Conservation (phyloP, 2,113 vertebrate genomes). For the Seriola rivoliana region DNA sequence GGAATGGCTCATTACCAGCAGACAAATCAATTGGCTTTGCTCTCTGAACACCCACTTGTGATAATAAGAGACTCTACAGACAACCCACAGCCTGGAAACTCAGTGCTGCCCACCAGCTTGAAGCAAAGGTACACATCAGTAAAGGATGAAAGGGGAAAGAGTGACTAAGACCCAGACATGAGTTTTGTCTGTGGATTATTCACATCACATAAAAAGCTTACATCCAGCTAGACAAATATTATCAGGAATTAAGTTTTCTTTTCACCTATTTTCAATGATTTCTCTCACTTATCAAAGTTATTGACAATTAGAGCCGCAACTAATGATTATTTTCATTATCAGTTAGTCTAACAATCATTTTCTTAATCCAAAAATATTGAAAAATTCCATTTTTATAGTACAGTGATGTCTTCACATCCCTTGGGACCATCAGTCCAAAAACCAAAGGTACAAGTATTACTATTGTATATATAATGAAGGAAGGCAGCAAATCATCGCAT, state of each 20-base stretch:
- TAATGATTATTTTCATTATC: not conserved
- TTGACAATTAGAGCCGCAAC: not conserved
- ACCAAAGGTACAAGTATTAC: not conserved
- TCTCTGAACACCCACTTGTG: constrained; percentile 81
- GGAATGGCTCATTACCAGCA: constrained; percentile 82
- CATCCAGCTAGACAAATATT: constrained; percentile 23
- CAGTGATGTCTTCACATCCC: not conserved
- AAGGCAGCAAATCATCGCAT: not conserved
- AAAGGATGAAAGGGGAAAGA: constrained; percentile 57
- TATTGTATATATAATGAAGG: not conserved
- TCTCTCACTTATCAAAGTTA: not conserved
- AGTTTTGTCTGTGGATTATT: constrained; percentile 58
- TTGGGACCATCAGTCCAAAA: not conserved
- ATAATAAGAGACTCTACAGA: constrained; percentile 81
- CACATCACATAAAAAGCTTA: constrained; percentile 30
- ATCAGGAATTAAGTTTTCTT: not conserved
- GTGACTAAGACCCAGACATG: constrained; percentile 61
- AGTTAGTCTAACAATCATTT: not conserved
- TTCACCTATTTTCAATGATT: constrained; percentile 8
- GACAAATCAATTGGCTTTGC: constrained; percentile 84
- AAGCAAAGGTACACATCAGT: constrained; percentile 52
- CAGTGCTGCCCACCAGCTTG: constrained; percentile 59
- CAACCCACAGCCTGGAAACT: constrained; percentile 65
- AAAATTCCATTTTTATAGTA: not conserved
- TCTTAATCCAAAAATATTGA: not conserved